Evolutionary conservation across 2,888 invertebrate genomes (phyloP).

Genomic region (Eupsilia transversa): DNA sequence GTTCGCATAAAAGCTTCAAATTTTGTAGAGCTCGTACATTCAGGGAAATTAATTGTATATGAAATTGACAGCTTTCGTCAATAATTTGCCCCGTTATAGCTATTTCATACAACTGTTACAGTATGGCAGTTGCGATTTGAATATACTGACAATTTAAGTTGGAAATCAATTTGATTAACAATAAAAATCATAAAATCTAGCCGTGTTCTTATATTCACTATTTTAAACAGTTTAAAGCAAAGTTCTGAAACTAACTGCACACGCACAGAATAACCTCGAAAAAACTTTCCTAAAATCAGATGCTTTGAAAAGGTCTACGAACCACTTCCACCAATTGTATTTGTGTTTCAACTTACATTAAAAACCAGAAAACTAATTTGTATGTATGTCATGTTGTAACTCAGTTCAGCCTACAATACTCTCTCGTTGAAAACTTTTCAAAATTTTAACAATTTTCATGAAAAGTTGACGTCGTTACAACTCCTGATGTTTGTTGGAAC

Average conservation of each 20-base stretch:
- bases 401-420: constrained; percentile 9
- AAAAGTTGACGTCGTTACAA: constrained; percentile 44
- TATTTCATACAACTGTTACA: background rate
- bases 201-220: too few species aligned
- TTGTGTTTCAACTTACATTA: constrained; percentile 1
- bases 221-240: too few species aligned
- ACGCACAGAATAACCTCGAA: too few species aligned
- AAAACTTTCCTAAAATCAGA: background rate
- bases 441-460: constrained; percentile 60
- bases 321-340: background rate
- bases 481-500: constrained; percentile 48
- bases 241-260: too few species aligned
- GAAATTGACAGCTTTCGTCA: background rate
- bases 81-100: background rate
- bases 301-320: background rate
- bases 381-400: constrained; percentile 31
- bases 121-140: background rate
- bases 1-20: background rate
- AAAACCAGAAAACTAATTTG: constrained; percentile 32
- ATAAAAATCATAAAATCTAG: too few species aligned
- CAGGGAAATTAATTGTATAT: background rate
- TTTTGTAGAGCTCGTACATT: background rate
- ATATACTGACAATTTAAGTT: background rate
- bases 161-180: background rate
- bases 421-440: constrained; percentile 39